A percentile compares a stretch with the other conserved stretches of the same genome.
Evolutionary conservation across 2,797 vertebrate genomes (phyloP).

Genomic region (Platyrinchus mystaceus): DNA sequence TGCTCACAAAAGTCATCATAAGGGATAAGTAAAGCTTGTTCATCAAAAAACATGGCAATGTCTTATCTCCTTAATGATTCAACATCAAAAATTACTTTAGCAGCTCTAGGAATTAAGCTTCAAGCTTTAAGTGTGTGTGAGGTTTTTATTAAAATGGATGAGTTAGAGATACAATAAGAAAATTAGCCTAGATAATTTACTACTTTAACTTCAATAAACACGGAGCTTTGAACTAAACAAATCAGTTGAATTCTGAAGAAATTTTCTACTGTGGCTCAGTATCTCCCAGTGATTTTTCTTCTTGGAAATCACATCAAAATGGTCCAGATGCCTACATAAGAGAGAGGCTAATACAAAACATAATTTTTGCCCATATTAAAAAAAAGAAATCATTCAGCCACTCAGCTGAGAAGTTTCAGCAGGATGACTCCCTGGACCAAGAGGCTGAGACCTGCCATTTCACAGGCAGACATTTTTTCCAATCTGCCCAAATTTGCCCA

Average conservation of each 20-base stretch:
- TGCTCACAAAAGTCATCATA: neutral
- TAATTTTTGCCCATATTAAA: neutral
- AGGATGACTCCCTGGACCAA: neutral
- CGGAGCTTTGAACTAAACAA: neutral
- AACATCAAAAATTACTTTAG: neutral
- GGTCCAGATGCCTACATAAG: neutral
- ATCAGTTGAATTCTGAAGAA: neutral
- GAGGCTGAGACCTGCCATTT: neutral
- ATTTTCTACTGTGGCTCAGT: neutral
- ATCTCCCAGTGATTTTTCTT: neutral
- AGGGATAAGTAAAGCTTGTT: neutral
- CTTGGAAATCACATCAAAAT: neutral
- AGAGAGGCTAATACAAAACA: neutral
- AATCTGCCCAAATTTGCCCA: neutral
- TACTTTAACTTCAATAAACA: neutral
- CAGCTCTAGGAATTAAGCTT: neutral
- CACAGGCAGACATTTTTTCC: neutral
- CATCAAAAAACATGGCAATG: neutral
- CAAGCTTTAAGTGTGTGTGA: neutral
- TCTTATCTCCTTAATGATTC: neutral
- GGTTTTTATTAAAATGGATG: neutral
- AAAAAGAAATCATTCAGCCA: neutral
- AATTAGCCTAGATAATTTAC: neutral
- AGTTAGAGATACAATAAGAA: neutral
- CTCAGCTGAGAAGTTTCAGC: neutral